Base-by-base conservation (phyloP, 2,888 invertebrate genomes). In the Temnothorax unifasciatus region DNA sequence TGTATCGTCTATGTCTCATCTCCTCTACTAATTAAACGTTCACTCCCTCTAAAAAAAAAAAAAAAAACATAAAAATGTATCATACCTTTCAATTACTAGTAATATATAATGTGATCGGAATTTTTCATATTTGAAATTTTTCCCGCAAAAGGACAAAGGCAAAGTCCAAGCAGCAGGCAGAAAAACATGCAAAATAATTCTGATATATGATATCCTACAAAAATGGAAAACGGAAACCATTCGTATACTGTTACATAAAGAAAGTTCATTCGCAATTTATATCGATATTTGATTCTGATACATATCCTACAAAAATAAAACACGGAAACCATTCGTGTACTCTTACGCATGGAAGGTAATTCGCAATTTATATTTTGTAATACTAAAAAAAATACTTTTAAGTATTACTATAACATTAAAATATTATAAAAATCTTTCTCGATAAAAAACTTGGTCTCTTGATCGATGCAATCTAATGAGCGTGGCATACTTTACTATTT, bases 101-200 rank as follows among this genome's bases (percentile, higher is more conserved):
- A 47, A 38, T 38, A 38, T 41, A 44, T 15, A 44, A 8, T 44
- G 15, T 63, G 25, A 68, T n/a, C 15, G 69, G 50, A 82, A 85
- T 41, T 41, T 63, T 57, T n/a, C 29, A 25, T 61, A 38, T 69
- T 18, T 38, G 84, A 41, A 81, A 87, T 54, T 41, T 61, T 54
- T 75, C 25, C 25, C 15, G 11, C 29, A 61, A 69, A 34, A 74
- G 69, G 63, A 73, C 54, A 34, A 68, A 85, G 34, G 57, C 41
- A 77, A 82, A 82, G 29, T 81, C 5, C 52, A 79, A 84, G 85
- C 83, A 64, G 83, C 82, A 85, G 68, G 71, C 84, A 82, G 44
- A 81, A 73, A 85, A 71, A 68, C 88, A 79, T 89, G 89, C 89
- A 79, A 71, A 89, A 66, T 59, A 69, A 71, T 71, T 68, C 21